Evolutionary conservation across 2,113 vertebrate species (phyloP).

Genomic region (Onychostoma macrolepis): DNA sequence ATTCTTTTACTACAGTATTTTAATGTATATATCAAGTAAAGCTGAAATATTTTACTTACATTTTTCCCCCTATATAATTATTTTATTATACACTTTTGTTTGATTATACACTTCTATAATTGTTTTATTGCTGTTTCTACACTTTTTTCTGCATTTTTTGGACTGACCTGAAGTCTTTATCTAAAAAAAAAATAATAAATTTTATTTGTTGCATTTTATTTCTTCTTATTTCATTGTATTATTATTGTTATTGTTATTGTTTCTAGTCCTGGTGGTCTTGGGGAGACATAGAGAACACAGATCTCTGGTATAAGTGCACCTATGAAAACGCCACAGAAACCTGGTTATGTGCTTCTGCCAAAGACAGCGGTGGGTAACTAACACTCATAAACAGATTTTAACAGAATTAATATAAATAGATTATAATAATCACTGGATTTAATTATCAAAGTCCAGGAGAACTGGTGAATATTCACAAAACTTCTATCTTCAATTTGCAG

Average conservation of each 20-base stretch:
- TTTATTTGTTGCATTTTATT: not conserved
- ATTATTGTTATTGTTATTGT: not conserved
- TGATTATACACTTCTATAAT: too few species aligned
- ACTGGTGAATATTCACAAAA: too few species aligned
- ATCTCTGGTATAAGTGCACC: constrained; percentile 86
- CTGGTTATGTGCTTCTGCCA: constrained; percentile 81
- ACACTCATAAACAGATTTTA: not conserved
- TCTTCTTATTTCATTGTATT: not conserved
- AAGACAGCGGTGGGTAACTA: constrained; percentile 64
- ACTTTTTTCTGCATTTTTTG: too few species aligned
- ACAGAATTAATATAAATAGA: too few species aligned
- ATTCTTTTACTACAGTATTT: not conserved
- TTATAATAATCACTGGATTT: too few species aligned
- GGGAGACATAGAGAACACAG: constrained; percentile 76
- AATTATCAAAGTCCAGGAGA: too few species aligned
- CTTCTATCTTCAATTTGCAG: too few species aligned
- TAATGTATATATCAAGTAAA: not conserved
- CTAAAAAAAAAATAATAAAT: too few species aligned
- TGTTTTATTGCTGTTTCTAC: not conserved
- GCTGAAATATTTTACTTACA: not conserved
- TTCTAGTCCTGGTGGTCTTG: constrained; percentile 87
- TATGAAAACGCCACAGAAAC: constrained; percentile 71
- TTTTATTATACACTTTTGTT: too few species aligned
- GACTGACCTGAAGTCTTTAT: not conserved
- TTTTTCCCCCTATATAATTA: too few species aligned